phyloP scores from a whole-genome alignment of 1,140 invertebrate genomes.

The Cotesia typhae region DNA sequence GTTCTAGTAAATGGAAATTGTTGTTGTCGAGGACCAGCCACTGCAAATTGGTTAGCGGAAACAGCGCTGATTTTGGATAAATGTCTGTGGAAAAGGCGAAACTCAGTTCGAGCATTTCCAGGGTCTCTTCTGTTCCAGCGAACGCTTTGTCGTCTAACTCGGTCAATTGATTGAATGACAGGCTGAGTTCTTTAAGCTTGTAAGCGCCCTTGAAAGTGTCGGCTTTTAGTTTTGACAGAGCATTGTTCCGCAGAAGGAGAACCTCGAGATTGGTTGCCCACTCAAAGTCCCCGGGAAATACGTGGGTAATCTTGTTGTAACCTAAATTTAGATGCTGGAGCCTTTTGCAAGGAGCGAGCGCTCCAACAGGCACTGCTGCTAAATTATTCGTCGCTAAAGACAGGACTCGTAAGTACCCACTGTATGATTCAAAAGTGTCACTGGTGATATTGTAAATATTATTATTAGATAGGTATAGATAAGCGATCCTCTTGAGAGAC shows the following conservation, averaged over 20 bases:
- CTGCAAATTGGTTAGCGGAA: conserved; percentile 75
- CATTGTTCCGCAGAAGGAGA: conserved; percentile 84
- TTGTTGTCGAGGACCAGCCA: conserved; percentile 92
- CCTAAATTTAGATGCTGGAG: conserved; percentile 86
- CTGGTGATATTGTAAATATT: conserved; percentile 70
- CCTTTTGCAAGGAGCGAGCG: conserved; percentile 71
- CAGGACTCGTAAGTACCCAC: conserved; percentile 75
- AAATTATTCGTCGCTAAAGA: conserved; percentile 84
- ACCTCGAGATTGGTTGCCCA: conserved; percentile 86
- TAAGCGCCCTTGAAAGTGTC: conserved; percentile 76
- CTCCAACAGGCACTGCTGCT: conserved; percentile 73
- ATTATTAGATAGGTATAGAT: conserved; percentile 86
- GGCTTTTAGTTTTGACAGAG: conserved; percentile 77
- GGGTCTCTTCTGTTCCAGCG: conserved; percentile 73
- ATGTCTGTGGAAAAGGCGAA: conserved; percentile 82
- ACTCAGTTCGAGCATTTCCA: conserved; percentile 85
- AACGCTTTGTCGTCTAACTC: conserved; percentile 82
- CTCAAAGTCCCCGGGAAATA: conserved; percentile 79
- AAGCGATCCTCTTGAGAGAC: conserved; percentile 74
- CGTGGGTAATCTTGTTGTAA: conserved; percentile 83
- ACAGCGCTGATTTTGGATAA: conserved; percentile 78
- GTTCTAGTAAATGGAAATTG: conserved; percentile 77
- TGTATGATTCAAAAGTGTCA: conserved; percentile 69
- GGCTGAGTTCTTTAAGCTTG: conserved; percentile 82
- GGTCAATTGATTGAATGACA: conserved; percentile 87